A percentile compares a stretch with the other conserved stretches of the same genome.
These are phyloP conservation scores for Brachyalestes nurse DNA, from an alignment of 2,797 vertebrate genomes.

Conservation along the genomic window DNA sequence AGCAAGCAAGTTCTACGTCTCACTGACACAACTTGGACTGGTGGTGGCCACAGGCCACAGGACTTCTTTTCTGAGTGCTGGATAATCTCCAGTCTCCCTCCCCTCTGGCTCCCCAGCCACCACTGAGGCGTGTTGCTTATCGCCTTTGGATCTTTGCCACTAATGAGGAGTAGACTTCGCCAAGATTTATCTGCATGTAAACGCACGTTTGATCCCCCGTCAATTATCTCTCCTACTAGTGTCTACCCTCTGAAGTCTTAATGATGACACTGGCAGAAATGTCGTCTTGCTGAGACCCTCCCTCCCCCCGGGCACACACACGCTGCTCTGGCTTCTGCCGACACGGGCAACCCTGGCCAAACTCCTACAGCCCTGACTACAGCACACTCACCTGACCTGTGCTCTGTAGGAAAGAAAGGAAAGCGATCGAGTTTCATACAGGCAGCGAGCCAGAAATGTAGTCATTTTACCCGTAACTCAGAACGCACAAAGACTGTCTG, in stretches of 20 bases:
- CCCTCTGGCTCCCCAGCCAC: constrained; percentile 21
- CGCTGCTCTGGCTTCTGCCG: background rate
- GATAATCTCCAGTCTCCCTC: constrained; percentile 27
- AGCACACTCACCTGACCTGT: background rate
- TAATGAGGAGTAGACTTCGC: constrained; percentile 52
- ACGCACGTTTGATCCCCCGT: constrained; percentile 49
- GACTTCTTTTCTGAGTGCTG: constrained; percentile 31
- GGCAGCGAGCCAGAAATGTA: constrained; percentile 2
- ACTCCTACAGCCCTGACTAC: constrained; percentile 7
- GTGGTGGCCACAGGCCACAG: constrained; percentile 41
- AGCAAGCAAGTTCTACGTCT: constrained; percentile 11
- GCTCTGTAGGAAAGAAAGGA: constrained; percentile 1
- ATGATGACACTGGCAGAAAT: constrained; percentile 48
- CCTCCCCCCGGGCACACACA: background rate
- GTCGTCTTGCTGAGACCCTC: background rate
- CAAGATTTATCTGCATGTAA: constrained; percentile 49
- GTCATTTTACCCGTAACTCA: constrained; percentile 6
- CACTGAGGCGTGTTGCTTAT: constrained; percentile 45
- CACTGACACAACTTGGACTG: constrained; percentile 19
- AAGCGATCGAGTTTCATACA: constrained; percentile 1
- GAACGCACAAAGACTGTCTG: background rate
- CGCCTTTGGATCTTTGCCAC: constrained; percentile 46
- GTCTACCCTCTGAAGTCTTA: constrained; percentile 54
- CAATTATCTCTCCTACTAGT: constrained; percentile 45
- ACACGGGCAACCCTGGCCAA: background rate